Evolutionary conservation across 2,888 invertebrate species (phyloP), one percentile per base, ranked within the genome.

Genomic region (Tridacna crocea): DNA sequence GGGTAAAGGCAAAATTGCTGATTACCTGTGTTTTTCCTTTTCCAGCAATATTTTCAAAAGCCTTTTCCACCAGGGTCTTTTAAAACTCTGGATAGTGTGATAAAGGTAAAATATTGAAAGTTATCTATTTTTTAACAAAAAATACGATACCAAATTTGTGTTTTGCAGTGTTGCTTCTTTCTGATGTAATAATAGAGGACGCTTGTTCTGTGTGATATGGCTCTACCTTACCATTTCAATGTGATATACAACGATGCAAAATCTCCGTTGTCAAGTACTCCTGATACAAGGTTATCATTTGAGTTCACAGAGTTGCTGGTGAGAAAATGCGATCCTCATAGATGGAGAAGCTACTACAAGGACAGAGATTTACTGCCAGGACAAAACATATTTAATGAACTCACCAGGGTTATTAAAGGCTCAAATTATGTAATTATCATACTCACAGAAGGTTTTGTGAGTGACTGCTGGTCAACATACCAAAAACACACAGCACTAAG

Each of bases 291-390:
- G 2, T 24, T 61, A 61, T 61, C 61, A 22, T 22, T 61, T 0
- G 10, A 22, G 26, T 61, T 61, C 10, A 61, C 61, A 24, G 24
- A 61, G 24, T 6, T n/a, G 19, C 61, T 61, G 12, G 26, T 24
- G 4, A 61, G 24, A 24, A 13, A 24, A 1, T 61, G 61, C 22
- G 22, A 61, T 13, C n/a, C 13, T n/a, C 61, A 61, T 72, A 72
- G 77, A 17, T n/a, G 17, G 12, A 47, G 55, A 8, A 75, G 74
- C 24, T 77, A 75, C 36, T 83, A 83, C 48, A 58, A 77, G 63
- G 83, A 83, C 36, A 74, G 83, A 13, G 83, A 83, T 48, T 63
- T 75, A 17, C 22, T 83, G 10, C 80, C 80, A 24, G 83, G 83
- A 17, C 70, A 75, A 63, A 80, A 83, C 72, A 55, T 80, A 11